These are phyloP conservation scores for human (Homo sapiens) DNA, from an alignment of 2,113 vertebrate species.

Conservation along the genomic window GRCh38 chr16:16534501-16535000, in stretches of 20 bases:
- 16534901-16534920: too few relatives aligned
- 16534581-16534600: not conserved
- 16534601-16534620: too few relatives aligned
- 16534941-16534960: too few relatives aligned
- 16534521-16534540: not conserved
- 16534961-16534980: too few relatives aligned
- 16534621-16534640: not conserved
- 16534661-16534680: not conserved
- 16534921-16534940: too few relatives aligned
- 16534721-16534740: not conserved
- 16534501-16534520: not conserved
- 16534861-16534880: too few relatives aligned
- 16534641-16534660: not conserved
- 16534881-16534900: too few relatives aligned
- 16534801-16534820: not conserved
- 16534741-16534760: not conserved
- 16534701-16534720: not conserved
- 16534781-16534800: not conserved
- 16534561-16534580: not conserved
- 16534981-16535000: too few relatives aligned
- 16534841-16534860: too few relatives aligned
- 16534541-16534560: not conserved
- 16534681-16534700: not conserved
- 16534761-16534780: not conserved
- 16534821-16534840: not conserved